Evolutionary conservation across 2,113 vertebrate species (phyloP), one percentile per base, ranked within the genome.

Genomic region (Sphaerodactylus townsendi): DNA sequence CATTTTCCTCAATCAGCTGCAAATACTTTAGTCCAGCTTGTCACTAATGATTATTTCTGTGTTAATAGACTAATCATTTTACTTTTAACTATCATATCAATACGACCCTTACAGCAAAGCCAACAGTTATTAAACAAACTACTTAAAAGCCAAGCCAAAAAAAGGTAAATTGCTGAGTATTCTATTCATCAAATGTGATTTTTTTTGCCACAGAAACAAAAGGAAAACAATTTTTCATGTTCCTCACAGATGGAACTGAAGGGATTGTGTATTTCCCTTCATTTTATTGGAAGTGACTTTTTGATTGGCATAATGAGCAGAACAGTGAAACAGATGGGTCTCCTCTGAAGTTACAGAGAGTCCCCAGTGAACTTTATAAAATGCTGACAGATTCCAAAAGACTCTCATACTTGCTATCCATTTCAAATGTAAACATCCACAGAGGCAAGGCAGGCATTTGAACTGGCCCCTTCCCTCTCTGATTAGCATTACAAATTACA

Each of bases 41-140:
- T 85, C n/a, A 84, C 74, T 95, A 95, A 79, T 90, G 85, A 91
- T 95, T 94, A 94, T 91, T 92, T 85, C 83, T 92, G 79, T 82
- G 84, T 92, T 94, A 94, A 95, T 87, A 87, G 89, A 86, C 70
- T 93, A 93, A 95, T 95, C 76, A 91, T 92, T 93, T 92, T 86
- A 75, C 79, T 85, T 95, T 95, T 95, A 94, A 95, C 94, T 94
- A 92, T 94, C 87, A 92, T 94, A 95, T 95, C 91, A 94, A 92
- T 95, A 95, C 62, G 94, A 93, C 85, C 86, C 87, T 77, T 92
- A 87, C 69, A 93, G 82, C 85, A 92, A 92, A 92, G 91, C 91
- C 92, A 89, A 93, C 94, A 93, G 78, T 90, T 95, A 93, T 95
- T 92, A 92, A 79, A 90, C 65, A 50, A 93, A 87, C 78, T 95